Conservation (phyloP, 2,797 vertebrate species). For the Mico argentatus region DNA sequence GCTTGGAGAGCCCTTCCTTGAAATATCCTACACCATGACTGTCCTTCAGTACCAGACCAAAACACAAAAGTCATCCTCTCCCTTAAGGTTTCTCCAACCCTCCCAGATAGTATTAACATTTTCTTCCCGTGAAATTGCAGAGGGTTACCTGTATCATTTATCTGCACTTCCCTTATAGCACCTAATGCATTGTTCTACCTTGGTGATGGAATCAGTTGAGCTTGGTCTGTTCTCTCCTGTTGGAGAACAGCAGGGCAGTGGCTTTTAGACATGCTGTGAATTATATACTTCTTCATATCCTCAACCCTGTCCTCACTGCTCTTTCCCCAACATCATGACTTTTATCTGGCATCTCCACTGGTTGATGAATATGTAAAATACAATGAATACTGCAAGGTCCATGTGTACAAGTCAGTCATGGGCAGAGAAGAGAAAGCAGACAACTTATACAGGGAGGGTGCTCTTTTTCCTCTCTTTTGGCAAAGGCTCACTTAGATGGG, state of each 20-base stretch:
- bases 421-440: not conserved
- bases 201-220: not conserved
- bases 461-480: not conserved
- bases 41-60: not conserved
- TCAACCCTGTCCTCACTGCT: not conserved
- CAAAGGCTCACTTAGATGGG: not conserved
- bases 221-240: not conserved
- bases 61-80: not conserved
- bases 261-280: not conserved
- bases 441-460: not conserved
- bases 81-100: not conserved
- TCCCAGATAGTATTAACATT: not conserved
- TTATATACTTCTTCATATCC: not conserved
- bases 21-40: not conserved
- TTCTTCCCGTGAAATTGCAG: not conserved
- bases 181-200: not conserved
- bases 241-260: not conserved
- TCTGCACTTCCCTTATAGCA: not conserved
- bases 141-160: not conserved
- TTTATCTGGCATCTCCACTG: not conserved
- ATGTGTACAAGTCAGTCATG: not conserved
- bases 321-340: not conserved
- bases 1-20: not conserved
- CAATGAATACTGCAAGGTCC: not conserved
- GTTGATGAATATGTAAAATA: not conserved